Percentiles rank a stretch among this genome's conserved stretches.
phyloP scores from a whole-genome alignment of 2,888 invertebrate species.

The Cataglyphis livida region DNA sequence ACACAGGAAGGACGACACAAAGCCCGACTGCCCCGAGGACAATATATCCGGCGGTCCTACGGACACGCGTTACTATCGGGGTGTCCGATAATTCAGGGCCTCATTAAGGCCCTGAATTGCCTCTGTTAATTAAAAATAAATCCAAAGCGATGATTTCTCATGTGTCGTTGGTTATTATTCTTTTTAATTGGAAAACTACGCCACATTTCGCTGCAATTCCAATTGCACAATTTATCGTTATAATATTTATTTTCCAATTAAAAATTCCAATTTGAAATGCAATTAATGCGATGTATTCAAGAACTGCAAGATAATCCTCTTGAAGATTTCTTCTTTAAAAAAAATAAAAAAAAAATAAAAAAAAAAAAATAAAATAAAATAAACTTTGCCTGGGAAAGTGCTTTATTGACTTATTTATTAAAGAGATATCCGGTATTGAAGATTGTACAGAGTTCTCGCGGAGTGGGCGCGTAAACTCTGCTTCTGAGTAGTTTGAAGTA shows the following conservation, averaged over 20 bases:
- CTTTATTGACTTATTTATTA: slow-evolving; percentile 32
- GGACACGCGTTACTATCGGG: slow-evolving; percentile 6
- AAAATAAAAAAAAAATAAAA: too few relatives aligned
- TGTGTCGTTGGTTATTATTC: background rate
- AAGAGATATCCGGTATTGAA: slow-evolving; percentile 39
- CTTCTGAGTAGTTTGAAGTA: slow-evolving; percentile 33
- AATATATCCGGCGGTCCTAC: slow-evolving; percentile 30
- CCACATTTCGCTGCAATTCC: too few relatives aligned
- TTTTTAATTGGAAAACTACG: background rate
- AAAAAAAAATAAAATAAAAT: background rate
- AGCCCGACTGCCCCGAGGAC: slow-evolving; percentile 37
- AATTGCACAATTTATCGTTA: background rate
- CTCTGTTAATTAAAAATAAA: slow-evolving; percentile 22
- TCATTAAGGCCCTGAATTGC: slow-evolving; percentile 14
- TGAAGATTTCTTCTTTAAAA: background rate
- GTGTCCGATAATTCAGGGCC: slow-evolving; percentile 29
- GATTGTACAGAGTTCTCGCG: slow-evolving; percentile 24
- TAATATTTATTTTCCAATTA: background rate
- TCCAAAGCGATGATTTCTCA: background rate
- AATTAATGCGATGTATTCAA: slow-evolving; percentile 4
- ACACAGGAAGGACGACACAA: slow-evolving; percentile 47
- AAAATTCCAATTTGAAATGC: background rate
- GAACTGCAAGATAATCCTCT: background rate
- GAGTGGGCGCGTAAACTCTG: slow-evolving; percentile 33
- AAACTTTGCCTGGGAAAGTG: background rate